Percentiles rank a stretch among this genome's conserved stretches.
Conservation (phyloP, 2,888 invertebrate genomes). For the Nomada flava region DNA sequence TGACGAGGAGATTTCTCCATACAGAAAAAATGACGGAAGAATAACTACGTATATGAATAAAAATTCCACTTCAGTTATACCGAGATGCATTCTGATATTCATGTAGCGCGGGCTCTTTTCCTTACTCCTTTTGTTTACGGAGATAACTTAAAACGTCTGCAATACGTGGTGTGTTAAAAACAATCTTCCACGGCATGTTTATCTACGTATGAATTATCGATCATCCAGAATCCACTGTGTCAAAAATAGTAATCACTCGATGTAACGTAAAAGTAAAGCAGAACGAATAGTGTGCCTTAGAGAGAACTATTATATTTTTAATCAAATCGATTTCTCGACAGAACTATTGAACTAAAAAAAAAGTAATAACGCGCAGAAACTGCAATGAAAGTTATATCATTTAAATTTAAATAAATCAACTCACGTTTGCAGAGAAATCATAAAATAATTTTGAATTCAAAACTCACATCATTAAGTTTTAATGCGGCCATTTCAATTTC, state of each 20-base stretch:
- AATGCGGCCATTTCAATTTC: no score
- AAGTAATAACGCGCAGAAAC: no score
- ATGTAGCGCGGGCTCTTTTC: neutral
- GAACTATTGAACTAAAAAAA: no score
- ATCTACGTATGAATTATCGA: neutral
- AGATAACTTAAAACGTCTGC: neutral
- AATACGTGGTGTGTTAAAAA: neutral
- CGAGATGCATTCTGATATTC: neutral
- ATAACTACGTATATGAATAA: neutral
- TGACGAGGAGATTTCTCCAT: neutral
- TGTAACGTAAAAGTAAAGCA: no score
- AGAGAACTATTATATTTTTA: no score
- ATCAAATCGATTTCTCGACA: no score
- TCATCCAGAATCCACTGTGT: neutral
- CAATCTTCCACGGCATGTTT: neutral
- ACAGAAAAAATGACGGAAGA: neutral
- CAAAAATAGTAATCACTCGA: neutral
- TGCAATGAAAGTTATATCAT: no score
- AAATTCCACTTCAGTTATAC: conserved; percentile 5
- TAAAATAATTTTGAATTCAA: no score
- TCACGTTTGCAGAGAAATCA: no score
- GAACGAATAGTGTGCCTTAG: no score
- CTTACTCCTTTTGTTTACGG: neutral
- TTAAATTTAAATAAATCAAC: no score
- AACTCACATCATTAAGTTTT: no score